A percentile compares a stretch with the other conserved stretches of the same genome.
These are phyloP conservation scores for Buphagus erythrorhynchus DNA, from an alignment of 2,797 vertebrate species.

Conservation along the genomic window DNA sequence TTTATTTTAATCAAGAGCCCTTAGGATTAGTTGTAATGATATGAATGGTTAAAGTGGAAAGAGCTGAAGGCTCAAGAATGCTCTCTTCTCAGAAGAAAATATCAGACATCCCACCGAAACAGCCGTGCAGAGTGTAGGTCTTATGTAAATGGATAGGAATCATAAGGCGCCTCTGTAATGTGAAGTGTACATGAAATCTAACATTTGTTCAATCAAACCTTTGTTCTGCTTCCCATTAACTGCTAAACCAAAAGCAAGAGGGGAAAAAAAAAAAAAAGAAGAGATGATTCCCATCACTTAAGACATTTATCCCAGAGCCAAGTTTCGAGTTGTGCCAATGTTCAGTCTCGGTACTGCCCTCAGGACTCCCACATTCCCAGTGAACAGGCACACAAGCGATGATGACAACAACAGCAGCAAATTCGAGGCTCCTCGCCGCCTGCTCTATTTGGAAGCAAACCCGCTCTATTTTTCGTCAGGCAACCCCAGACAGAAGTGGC, in stretches of 20 bases:
- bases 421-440: conserved; percentile 1
- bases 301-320: neutral
- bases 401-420: neutral
- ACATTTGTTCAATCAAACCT: neutral
- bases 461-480: conserved; percentile 63
- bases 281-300: neutral
- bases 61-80: neutral
- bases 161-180: neutral
- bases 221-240: neutral
- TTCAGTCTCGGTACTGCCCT: neutral
- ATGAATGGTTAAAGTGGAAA: neutral
- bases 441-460: conserved; percentile 74
- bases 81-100: neutral
- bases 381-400: neutral
- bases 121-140: neutral
- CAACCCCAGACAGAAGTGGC: conserved; percentile 47
- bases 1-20: neutral
- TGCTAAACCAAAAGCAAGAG: neutral
- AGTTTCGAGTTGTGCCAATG: neutral
- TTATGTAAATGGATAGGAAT: neutral
- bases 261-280: neutral
- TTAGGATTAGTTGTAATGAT: neutral
- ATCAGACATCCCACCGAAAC: neutral
- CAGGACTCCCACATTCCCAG: neutral
- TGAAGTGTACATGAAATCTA: neutral